Conservation (phyloP, 2,797 vertebrate genomes). For the Huso huso region DNA sequence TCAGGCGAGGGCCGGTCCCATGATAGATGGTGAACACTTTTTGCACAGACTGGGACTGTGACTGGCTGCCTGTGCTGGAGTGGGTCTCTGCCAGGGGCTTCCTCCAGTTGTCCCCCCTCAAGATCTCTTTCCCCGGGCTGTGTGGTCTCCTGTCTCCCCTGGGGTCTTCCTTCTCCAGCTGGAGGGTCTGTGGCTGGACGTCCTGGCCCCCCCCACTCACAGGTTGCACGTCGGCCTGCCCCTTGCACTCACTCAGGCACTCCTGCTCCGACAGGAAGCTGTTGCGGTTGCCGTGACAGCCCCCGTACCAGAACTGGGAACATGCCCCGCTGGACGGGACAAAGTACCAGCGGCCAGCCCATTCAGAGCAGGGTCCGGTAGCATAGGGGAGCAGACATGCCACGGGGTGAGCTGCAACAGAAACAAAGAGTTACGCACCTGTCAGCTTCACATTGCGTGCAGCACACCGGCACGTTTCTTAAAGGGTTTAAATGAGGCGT, state of each 20-base stretch:
- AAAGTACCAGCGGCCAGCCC: conserved; percentile 75
- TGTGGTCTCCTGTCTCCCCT: conserved; percentile 14
- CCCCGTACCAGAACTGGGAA: conserved; percentile 85
- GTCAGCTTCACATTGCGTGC: background rate
- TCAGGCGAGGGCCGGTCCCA: background rate
- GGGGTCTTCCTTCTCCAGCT: conserved; percentile 8
- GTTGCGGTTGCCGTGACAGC: conserved; percentile 86
- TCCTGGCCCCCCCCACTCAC: background rate
- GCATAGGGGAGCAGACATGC: conserved; percentile 75
- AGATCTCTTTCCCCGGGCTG: background rate
- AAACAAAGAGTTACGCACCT: background rate
- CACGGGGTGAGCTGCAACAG: conserved; percentile 49
- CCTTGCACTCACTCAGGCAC: conserved; percentile 66
- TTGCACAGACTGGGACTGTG: conserved; percentile 15
- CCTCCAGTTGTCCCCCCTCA: background rate
- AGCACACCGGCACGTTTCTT: background rate
- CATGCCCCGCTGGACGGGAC: conserved; percentile 67
- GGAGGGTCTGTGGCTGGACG: background rate
- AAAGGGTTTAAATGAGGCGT: too few relatives aligned
- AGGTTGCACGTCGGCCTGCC: background rate
- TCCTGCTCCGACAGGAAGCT: conserved; percentile 74
- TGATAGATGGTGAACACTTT: conserved; percentile 37
- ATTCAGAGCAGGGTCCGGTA: conserved; percentile 71
- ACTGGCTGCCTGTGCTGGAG: conserved; percentile 9
- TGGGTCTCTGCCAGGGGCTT: conserved; percentile 23